Conservation (phyloP, 2,888 invertebrate genomes). For the Alitta virens region DNA sequence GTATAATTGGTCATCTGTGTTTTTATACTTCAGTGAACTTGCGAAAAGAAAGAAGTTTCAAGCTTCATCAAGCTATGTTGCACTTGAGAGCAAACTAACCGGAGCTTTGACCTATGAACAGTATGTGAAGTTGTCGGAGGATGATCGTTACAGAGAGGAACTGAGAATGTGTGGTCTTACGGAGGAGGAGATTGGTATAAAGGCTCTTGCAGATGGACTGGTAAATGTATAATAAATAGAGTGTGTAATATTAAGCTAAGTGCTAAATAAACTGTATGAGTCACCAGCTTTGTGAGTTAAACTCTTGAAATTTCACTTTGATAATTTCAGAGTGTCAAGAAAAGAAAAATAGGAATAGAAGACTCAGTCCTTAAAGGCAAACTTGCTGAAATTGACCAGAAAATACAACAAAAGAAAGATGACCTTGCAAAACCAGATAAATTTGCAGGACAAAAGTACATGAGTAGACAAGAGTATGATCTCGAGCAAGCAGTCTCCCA, state of each 20-base stretch:
- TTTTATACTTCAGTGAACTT: background rate
- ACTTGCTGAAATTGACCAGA: conserved; percentile 39
- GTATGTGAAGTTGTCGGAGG: background rate
- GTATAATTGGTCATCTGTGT: background rate
- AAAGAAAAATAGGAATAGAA: conserved; percentile 20
- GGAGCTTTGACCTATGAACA: conserved; percentile 1
- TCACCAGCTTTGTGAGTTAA: too few relatives aligned
- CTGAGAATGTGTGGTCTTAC: conserved; percentile 5
- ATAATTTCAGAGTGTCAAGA: conserved; percentile 8
- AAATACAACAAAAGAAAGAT: conserved; percentile 37
- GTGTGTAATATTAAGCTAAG: too few relatives aligned
- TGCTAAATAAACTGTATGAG: too few relatives aligned
- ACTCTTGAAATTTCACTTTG: too few relatives aligned
- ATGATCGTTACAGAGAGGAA: conserved; percentile 3
- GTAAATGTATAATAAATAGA: background rate
- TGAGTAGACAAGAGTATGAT: conserved; percentile 45
- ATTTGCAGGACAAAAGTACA: conserved; percentile 31
- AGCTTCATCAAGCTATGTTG: background rate
- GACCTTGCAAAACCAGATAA: conserved; percentile 31
- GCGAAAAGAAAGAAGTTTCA: conserved; percentile 1
- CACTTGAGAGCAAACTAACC: background rate
- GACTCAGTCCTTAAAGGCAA: conserved; percentile 28
- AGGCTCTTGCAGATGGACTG: conserved; percentile 2
- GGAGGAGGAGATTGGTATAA: conserved; percentile 3
- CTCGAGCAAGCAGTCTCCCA: conserved; percentile 37